Evolutionary conservation across 2,113 vertebrate species (phyloP), one percentile per base, ranked within the genome.

Genomic region (Scophthalmus maximus): DNA sequence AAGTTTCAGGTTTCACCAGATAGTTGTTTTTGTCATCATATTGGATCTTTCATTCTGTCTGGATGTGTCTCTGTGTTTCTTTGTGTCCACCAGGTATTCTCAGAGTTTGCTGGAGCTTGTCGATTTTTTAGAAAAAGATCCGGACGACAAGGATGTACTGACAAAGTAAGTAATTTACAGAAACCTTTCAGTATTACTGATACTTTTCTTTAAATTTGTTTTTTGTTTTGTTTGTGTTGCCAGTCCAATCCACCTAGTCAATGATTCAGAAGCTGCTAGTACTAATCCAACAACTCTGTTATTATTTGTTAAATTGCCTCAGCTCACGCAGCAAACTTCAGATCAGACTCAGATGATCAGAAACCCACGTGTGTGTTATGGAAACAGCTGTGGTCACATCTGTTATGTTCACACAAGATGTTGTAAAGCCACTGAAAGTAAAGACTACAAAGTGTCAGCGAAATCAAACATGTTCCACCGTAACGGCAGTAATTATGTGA

Each of bases 31-130:
- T n/a, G n/a, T n/a, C n/a, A n/a, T n/a, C n/a, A n/a, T n/a, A n/a
- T n/a, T n/a, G n/a, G n/a, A n/a, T n/a, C n/a, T n/a, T n/a, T n/a
- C n/a, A n/a, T n/a, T n/a, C n/a, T n/a, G n/a, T n/a, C n/a, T n/a
- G n/a, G n/a, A n/a, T n/a, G 2, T 62, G 5, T 50, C 30, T n/a
- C 11, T 57, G 2, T 63, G 4, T 29, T 27, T 27, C 74, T 83
- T 70, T 81, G 25, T 81, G 9, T 77, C 68, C 22, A 8, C 57
- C 81, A 95, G 94, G 94, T 95, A 95, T 84, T 92, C 93, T 14
- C 96, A 96, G 89, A 99, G 97, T 83, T 88, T 99, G 70, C 91
- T 94, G 91, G 98, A 99, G 49, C 82, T 99, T 47, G 89, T 99
- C 56, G 96, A 98, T 32, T 99, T 99, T 83, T 91, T 96, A 79